phyloP scores from a whole-genome alignment of 2,888 invertebrate genomes.

The Lathronympha strigana region DNA sequence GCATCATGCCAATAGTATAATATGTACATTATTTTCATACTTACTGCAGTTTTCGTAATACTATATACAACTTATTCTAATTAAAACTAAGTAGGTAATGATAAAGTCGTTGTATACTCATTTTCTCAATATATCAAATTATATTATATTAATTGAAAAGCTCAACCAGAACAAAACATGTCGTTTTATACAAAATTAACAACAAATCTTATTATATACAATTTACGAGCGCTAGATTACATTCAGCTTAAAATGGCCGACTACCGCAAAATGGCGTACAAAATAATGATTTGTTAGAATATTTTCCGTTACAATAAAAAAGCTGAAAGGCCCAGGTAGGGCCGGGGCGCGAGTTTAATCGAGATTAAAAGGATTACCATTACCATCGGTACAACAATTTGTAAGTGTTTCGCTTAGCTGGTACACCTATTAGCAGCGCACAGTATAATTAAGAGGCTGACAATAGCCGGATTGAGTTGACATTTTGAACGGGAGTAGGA shows the following conservation, averaged over 20 bases:
- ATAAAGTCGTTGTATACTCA: too few species aligned
- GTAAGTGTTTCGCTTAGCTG: conserved; percentile 49
- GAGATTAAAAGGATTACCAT: conserved; percentile 49
- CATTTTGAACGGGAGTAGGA: too few species aligned
- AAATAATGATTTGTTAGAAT: conserved; percentile 18
- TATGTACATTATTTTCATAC: too few species aligned
- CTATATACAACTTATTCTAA: too few species aligned
- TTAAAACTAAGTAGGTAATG: too few species aligned
- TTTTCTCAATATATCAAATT: too few species aligned
- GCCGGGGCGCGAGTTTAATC: conserved; percentile 40
- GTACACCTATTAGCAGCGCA: conserved; percentile 28
- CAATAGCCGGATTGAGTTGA: conserved; percentile 2
- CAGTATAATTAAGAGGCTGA: conserved; percentile 21
- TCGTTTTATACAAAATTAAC: too few species aligned
- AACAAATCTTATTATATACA: too few species aligned
- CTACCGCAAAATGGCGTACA: background rate
- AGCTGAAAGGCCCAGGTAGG: conserved; percentile 23
- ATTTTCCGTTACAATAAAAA: conserved; percentile 26
- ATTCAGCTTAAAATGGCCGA: background rate
- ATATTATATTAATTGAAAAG: too few species aligned
- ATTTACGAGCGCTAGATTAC: background rate
- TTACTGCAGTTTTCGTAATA: too few species aligned
- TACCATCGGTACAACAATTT: conserved; percentile 50
- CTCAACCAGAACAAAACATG: too few species aligned
- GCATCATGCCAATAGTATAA: too few species aligned